Conservation (phyloP, 2,888 invertebrate genomes). For the Oxytorus armatus region DNA sequence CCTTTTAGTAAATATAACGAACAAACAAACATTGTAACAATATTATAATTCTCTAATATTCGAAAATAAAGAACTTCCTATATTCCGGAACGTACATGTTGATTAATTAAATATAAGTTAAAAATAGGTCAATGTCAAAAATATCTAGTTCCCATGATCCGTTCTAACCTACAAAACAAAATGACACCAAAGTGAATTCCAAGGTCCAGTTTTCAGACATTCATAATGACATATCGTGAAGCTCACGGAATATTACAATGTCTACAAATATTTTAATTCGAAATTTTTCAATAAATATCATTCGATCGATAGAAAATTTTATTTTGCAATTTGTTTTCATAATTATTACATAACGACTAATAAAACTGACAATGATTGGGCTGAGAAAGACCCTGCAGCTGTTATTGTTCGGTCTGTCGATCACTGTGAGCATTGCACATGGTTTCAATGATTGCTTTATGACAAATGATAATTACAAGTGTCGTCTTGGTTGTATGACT, state of each 20-base stretch:
- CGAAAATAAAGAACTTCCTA: no score
- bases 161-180: no score
- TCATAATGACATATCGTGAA: no score
- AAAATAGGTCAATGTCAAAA: no score
- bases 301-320: neutral
- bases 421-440: neutral
- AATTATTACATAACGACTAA: slow-evolving; percentile 11
- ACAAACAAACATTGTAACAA: no score
- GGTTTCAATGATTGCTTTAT: slow-evolving; percentile 52
- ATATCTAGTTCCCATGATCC: no score
- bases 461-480: slow-evolving; percentile 73
- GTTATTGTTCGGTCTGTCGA: slow-evolving; percentile 13
- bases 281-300: neutral
- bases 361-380: slow-evolving; percentile 16
- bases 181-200: no score
- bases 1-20: no score
- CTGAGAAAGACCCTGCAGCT: neutral
- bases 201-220: no score
- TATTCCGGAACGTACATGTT: no score
- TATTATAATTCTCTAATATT: no score
- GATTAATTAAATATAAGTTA: no score
- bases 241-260: neutral
- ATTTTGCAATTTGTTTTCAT: neutral
- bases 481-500: slow-evolving; percentile 88
- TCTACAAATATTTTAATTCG: neutral